A percentile compares a stretch with the other conserved stretches of the same genome.
Evolutionary conservation across 2,113 vertebrate genomes (phyloP).

Genomic region (Oreochromis spilurus): DNA sequence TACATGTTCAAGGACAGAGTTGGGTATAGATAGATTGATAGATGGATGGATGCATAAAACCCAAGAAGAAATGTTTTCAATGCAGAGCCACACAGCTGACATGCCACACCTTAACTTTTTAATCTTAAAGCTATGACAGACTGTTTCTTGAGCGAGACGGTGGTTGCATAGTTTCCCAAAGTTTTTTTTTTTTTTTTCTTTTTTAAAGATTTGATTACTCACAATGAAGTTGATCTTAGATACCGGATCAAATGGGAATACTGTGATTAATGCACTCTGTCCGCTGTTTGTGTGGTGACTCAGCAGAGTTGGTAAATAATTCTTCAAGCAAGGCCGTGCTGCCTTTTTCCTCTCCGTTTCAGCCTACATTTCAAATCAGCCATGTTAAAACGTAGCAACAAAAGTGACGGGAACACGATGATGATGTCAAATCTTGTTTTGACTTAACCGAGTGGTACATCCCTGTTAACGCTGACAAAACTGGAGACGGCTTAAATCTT

Average conservation of each 20-base stretch:
- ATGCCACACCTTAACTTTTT: neutral
- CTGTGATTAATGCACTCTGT: slow-evolving; percentile 15
- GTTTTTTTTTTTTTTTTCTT: neutral
- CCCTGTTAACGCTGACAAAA: neutral
- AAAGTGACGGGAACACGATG: neutral
- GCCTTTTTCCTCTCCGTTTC: neutral
- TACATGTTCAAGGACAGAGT: neutral
- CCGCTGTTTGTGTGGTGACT: slow-evolving; percentile 15
- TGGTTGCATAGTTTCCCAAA: neutral
- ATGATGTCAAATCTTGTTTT: neutral
- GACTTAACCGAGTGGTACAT: neutral
- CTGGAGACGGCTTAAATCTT: neutral
- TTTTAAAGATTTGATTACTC: slow-evolving; percentile 7
- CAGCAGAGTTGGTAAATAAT: neutral
- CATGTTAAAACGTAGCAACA: neutral
- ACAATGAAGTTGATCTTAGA: neutral
- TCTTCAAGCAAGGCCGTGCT: neutral
- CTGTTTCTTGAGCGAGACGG: neutral
- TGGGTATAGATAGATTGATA: neutral
- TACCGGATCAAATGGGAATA: neutral
- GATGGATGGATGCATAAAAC: neutral
- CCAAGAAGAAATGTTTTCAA: neutral
- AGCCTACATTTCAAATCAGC: neutral
- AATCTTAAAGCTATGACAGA: neutral
- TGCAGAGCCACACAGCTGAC: neutral